Evolutionary conservation across 2,113 vertebrate genomes (phyloP), one percentile per base, ranked within the genome.

Genomic region (Myotis davidii): DNA sequence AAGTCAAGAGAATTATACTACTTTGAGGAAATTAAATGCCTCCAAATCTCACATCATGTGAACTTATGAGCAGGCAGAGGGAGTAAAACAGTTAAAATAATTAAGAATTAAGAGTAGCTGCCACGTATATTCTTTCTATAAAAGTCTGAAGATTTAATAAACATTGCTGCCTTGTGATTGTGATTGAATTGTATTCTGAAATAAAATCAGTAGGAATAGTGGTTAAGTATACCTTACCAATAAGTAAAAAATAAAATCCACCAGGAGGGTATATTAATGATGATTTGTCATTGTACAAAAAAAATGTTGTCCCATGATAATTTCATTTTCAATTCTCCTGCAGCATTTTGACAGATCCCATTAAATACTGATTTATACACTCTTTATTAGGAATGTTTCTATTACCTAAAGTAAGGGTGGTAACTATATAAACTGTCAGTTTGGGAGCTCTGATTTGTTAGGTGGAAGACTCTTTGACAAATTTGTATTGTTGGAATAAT

Each of bases 151-250:
- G 9, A 16, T 81, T 92, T 96, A 90, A 76, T 89, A 89, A 95
- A 8, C 5, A 86, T 52, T 90, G 6, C 39, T 87, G 16, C 21
- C 42, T 37, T 85, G 5, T 91, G 65, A 77, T 89, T 50, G 4
- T 88, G 56, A 64, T 73, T 90, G 16, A 88, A 85, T 88, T 96
- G 21, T 83, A 70, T 92, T 91, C 39, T 89, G 64, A 94, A 84
- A 72, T 93, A 83, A 88, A 48, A 54, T 88, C 52, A 76, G 48
- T 84, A 67, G 61, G 17, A 10, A 3, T 88, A 70, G 21, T 20
- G 14, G 10, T 79, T 81, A 83, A 85, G 29, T 74, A 48, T 91
- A 37, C 13, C 29, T 89, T 84, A 72, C 8, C 11, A 69, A 39
- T 73, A 74, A 52, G 48, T 56, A 27, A 32, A 91, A 85, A 88